Conservation (phyloP, 30 jellyfish, hydroid and myxozoan species). For the Pseudorhiza aurosa region DNA sequence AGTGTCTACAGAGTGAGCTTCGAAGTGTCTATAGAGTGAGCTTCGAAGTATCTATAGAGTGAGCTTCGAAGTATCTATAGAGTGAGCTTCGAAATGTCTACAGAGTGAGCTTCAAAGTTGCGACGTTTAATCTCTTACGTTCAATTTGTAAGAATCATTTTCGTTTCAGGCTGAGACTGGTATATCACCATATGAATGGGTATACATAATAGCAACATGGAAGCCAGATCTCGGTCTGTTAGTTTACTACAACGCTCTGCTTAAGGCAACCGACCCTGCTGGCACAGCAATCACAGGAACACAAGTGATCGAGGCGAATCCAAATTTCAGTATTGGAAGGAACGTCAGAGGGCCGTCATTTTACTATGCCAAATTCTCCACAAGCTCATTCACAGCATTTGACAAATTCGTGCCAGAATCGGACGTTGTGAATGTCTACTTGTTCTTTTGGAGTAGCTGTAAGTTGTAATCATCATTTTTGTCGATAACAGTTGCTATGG, state of each 20-base stretch:
- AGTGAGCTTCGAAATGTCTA: too few relatives aligned
- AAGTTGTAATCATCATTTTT: too few relatives aligned
- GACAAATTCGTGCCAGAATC: slow-evolving; percentile 66
- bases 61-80: too few relatives aligned
- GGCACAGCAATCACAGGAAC: slow-evolving; percentile 87
- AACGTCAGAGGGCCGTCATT: slow-evolving; percentile 90
- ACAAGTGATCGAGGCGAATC: slow-evolving; percentile 77
- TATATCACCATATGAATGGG: slow-evolving; percentile 61
- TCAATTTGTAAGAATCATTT: too few relatives aligned
- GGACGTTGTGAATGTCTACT: slow-evolving; percentile 77
- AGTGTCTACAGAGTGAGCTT: too few relatives aligned
- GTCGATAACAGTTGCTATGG: too few relatives aligned
- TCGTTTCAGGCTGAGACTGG: slow-evolving; percentile 68
- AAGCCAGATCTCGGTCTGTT: slow-evolving; percentile 76
- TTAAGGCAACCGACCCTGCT: slow-evolving; percentile 82
- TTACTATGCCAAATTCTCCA: slow-evolving; percentile 66
- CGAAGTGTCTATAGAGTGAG: too few relatives aligned
- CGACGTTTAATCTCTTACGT: too few relatives aligned
- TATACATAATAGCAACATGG: slow-evolving; percentile 92
- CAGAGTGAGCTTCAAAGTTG: too few relatives aligned
- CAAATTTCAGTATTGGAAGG: slow-evolving; percentile 93
- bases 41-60: too few relatives aligned
- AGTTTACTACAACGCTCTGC: slow-evolving; percentile 72
- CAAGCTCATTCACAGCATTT: slow-evolving; percentile 93
- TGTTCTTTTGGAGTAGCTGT: slow-evolving; percentile 98